A percentile compares a stretch with the other conserved stretches of the same genome.
Conservation (phyloP, 2,797 vertebrate genomes). For the Aplochiton taeniatus region DNA sequence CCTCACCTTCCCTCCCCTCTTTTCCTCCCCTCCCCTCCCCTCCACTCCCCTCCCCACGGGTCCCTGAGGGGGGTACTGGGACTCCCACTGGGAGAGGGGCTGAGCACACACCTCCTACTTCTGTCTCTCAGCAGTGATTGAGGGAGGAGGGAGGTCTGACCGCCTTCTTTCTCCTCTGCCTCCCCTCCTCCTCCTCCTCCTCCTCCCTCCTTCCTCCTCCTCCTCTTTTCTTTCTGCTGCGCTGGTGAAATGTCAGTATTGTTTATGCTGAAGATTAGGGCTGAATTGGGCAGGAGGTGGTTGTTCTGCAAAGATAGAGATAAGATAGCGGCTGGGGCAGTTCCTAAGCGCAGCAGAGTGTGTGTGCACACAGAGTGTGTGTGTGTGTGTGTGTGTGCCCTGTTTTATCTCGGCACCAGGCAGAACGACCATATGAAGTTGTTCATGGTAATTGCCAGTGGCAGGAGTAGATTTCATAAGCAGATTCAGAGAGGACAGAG, state of each 20-base stretch:
- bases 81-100: too few relatives aligned
- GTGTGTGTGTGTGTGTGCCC: conserved; percentile 39
- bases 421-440: conserved; percentile 92
- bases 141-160: too few relatives aligned
- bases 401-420: conserved; percentile 88
- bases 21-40: too few relatives aligned
- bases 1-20: too few relatives aligned
- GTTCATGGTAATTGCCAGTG: conserved; percentile 95
- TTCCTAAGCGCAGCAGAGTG: conserved; percentile 3
- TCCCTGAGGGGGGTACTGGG: too few relatives aligned
- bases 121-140: too few relatives aligned
- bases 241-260: conserved; percentile 98
- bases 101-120: too few relatives aligned
- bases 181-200: neutral
- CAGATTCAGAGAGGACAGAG: conserved; percentile 67
- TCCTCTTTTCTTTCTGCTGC: conserved; percentile 75
- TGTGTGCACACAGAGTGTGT: neutral
- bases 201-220: conserved; percentile 53
- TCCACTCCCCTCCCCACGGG: too few relatives aligned
- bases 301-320: conserved; percentile 98
- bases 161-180: conserved; percentile 10
- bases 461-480: conserved; percentile 93
- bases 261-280: conserved; percentile 99
- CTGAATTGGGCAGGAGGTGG: conserved; percentile 96
- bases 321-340: conserved; percentile 87